Conservation (phyloP, 2,113 vertebrate species). For the Microcebus ravelobensis region DNA sequence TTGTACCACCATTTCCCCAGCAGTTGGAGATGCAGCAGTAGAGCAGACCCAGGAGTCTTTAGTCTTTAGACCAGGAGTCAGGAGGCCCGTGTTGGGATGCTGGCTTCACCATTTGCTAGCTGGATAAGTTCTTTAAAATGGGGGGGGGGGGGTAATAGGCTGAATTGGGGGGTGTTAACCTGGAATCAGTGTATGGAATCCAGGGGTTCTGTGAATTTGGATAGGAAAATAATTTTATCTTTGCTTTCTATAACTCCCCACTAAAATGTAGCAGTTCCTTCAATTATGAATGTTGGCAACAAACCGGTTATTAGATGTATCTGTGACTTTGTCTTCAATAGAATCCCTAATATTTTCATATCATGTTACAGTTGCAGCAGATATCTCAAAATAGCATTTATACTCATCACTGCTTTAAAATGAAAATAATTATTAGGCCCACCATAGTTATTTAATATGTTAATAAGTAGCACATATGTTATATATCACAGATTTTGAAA, state of each 20-base stretch:
- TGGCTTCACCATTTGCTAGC: not conserved
- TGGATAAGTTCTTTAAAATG: not conserved
- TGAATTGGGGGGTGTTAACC: not conserved
- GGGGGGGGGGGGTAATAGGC: not conserved
- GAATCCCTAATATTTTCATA: not conserved
- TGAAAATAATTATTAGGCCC: not conserved
- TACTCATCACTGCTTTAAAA: not conserved
- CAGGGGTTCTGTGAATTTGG: not conserved
- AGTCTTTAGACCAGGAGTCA: not conserved
- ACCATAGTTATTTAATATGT: not conserved
- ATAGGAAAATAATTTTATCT: slow-evolving; percentile 12
- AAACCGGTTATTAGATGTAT: not conserved
- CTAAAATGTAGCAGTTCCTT: not conserved
- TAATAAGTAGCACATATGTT: not conserved
- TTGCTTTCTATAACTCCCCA: not conserved
- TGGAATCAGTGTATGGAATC: not conserved
- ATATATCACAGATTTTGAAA: not conserved
- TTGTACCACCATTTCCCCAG: not conserved
- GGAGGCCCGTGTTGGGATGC: not conserved
- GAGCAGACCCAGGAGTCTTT: not conserved
- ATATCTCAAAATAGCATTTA: not conserved
- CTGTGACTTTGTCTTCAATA: not conserved
- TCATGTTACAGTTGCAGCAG: not conserved
- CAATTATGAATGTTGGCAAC: not conserved
- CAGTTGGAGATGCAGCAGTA: not conserved